Percentiles rank a stretch among this genome's conserved stretches.
phyloP scores from a whole-genome alignment of 2,113 vertebrate genomes.

The Eclectus roratus region DNA sequence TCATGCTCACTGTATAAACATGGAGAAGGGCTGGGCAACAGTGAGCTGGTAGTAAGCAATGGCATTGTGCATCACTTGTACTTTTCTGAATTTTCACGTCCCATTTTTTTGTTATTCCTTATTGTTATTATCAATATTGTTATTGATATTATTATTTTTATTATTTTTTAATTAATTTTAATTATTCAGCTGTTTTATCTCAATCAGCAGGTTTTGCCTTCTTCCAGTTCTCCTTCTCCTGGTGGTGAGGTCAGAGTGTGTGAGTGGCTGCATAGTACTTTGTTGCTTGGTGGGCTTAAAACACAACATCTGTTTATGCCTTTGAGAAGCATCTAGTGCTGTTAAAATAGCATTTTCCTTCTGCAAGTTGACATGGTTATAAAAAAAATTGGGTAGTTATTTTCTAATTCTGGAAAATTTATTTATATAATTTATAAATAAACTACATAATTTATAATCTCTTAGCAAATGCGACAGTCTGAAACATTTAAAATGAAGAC shows the following conservation, averaged over 20 bases:
- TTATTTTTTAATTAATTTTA: background rate
- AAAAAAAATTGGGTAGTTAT: accelerated
- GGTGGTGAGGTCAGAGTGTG: background rate
- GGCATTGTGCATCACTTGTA: background rate
- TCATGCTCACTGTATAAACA: background rate
- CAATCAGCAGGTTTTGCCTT: background rate
- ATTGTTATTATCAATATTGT: background rate
- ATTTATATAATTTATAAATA: background rate
- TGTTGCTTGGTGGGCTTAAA: background rate
- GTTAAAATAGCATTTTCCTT: background rate
- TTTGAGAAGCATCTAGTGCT: background rate
- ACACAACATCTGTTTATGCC: background rate
- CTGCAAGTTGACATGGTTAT: background rate
- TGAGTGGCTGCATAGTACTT: background rate
- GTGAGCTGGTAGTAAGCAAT: background rate
- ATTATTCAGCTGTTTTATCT: background rate
- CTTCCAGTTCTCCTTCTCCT: background rate
- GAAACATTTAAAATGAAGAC: background rate
- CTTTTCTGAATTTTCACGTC: background rate
- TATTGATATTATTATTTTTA: background rate
- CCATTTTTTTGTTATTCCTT: background rate
- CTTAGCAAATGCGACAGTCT: background rate
- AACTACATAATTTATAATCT: background rate
- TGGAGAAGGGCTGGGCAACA: background rate
- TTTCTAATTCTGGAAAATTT: background rate